phyloP scores from a whole-genome alignment of 2,888 invertebrate species.

The Habrosyne pyritoides region DNA sequence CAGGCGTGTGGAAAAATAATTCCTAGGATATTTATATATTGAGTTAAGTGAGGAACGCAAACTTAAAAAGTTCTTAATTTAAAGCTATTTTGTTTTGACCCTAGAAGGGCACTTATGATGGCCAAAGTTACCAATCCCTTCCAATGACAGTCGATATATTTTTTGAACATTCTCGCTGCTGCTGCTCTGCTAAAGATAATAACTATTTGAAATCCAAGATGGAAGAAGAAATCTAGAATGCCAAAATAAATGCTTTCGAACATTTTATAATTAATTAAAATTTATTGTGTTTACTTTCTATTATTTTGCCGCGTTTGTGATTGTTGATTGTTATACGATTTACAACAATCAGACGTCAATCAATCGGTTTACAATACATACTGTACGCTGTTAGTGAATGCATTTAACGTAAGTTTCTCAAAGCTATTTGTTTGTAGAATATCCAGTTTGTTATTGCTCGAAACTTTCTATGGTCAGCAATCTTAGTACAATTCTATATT shows the following conservation, averaged over 20 bases:
- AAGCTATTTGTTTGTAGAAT: neutral
- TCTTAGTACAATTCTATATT: neutral
- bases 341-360: conserved; percentile 1
- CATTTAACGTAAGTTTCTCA: neutral
- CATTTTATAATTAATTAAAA: neutral
- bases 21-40: too few species aligned
- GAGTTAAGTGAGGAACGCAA: too few species aligned
- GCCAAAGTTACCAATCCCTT: too few species aligned
- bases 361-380: conserved; percentile 4
- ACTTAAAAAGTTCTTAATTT: too few species aligned
- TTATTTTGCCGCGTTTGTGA: conserved; percentile 9
- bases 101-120: too few species aligned
- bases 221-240: neutral
- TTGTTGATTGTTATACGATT: conserved; percentile 10
- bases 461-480: neutral
- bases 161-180: too few species aligned
- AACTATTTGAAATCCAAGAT: neutral
- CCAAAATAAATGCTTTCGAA: neutral
- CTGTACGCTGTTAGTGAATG: neutral
- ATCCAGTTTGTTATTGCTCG: neutral
- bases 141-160: too few species aligned
- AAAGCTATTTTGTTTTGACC: too few species aligned
- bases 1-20: too few species aligned
- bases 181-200: too few species aligned
- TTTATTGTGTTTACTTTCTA: conserved; percentile 9